Base-by-base conservation (phyloP, 2,113 vertebrate genomes). In the Puffinus mauretanicus region DNA sequence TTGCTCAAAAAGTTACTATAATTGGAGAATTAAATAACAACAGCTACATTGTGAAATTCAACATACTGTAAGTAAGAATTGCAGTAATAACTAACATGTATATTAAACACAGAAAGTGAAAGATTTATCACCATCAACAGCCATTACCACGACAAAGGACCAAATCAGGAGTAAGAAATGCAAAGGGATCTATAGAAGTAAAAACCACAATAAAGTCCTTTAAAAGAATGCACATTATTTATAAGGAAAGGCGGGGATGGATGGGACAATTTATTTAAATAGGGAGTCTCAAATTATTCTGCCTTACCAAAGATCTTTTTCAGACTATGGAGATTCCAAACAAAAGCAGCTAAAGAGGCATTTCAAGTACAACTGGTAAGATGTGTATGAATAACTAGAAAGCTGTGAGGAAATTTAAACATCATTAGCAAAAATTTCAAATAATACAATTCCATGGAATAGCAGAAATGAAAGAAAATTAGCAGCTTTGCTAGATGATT, bases 391-490 rank as follows among this genome's bases (percentile, higher is more conserved):
- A 55, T 46, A 82, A 51, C 29, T 62, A 55, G 46, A 77, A 83
- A 88, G n/a, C 24, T 88, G 24, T 13, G 58, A 73, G 38, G 9
- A 88, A 82, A 80, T 86, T 52, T 16, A 83, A 86, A 81, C 17
- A 82, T 36, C 52, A 51, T 65, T 36, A 77, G 44, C 10, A 96
- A 84, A 81, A 83, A 34, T 10, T 69, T 78, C 15, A 92, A 92
- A 54, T 64, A 93, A 80, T 49, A 78, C 6, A 55, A n/a, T 67
- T 78, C 29, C 29, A 51, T 25, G 17, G 51, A 93, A 75, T n/a
- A 94, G 47, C 36, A 96, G 62, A 94, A 91, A 78, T 58, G 6
- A 83, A 91, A 83, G 49, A 83, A 77, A 89, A 94, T 84, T 36
- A 88, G 58, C 32, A 86, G 76, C 42, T 55, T 60, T 76, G 42